Evolutionary conservation across 2,888 invertebrate genomes (phyloP).

Genomic region (Crepidodera aurea): DNA sequence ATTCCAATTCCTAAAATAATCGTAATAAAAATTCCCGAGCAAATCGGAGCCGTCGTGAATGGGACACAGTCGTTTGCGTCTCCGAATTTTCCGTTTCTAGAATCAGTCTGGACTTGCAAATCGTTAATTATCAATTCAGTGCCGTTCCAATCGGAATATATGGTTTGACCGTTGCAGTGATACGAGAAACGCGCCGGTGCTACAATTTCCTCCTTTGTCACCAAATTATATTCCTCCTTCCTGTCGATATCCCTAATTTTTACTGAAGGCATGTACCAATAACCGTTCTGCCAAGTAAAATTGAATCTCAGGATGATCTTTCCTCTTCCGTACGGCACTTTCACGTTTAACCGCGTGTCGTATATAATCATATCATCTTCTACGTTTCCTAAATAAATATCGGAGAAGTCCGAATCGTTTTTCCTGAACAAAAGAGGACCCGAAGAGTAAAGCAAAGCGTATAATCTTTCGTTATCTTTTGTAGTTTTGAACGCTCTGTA

Average conservation of each 20-base stretch:
- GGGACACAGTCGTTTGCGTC: constrained; percentile 75
- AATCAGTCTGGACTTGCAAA: constrained; percentile 61
- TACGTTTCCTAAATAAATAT: constrained; percentile 46
- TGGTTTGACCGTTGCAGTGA: constrained; percentile 56
- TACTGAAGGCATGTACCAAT: constrained; percentile 56
- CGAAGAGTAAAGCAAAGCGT: constrained; percentile 54
- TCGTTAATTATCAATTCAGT: constrained; percentile 55
- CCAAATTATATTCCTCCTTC: constrained; percentile 49
- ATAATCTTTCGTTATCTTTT: constrained; percentile 43
- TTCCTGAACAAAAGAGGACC: constrained; percentile 51
- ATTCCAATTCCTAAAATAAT: constrained; percentile 70
- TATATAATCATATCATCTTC: constrained; percentile 47
- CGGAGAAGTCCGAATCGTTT: constrained; percentile 41
- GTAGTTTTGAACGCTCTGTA: constrained; percentile 48
- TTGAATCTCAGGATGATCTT: constrained; percentile 56
- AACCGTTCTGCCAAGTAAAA: constrained; percentile 54
- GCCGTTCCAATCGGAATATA: constrained; percentile 54
- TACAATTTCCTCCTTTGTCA: constrained; percentile 48
- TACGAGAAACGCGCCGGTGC: constrained; percentile 62
- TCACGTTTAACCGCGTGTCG: constrained; percentile 53
- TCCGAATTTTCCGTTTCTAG: constrained; percentile 60
- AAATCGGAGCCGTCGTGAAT: constrained; percentile 79
- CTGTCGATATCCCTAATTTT: constrained; percentile 46
- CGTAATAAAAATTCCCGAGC: constrained; percentile 75
- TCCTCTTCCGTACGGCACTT: constrained; percentile 51